phyloP scores from a whole-genome alignment of 2,797 vertebrate genomes.

The Spheniscus humboldti region DNA sequence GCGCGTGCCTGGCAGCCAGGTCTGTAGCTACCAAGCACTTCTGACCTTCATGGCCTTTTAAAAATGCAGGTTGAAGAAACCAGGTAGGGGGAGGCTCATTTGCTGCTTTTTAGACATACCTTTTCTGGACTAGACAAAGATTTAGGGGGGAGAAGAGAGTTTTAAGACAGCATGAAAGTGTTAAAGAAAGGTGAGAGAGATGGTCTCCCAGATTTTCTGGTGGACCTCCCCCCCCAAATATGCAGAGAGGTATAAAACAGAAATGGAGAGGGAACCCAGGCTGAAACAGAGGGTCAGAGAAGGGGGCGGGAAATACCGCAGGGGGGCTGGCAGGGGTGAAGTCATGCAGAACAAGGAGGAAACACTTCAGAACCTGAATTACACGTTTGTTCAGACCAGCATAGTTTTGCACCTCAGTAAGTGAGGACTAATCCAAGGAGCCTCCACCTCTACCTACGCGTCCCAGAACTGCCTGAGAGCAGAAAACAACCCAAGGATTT shows the following conservation, averaged over 20 bases:
- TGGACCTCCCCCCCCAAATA: not conserved
- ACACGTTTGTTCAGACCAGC: not conserved
- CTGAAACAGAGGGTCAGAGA: not conserved
- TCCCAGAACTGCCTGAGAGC: not conserved
- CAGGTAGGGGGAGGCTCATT: not conserved
- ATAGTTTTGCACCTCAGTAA: not conserved
- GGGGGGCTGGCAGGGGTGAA: not conserved
- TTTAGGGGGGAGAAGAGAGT: not conserved
- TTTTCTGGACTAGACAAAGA: not conserved
- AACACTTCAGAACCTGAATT: not conserved
- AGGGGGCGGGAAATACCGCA: not conserved
- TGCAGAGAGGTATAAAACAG: not conserved
- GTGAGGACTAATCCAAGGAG: not conserved
- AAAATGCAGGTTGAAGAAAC: not conserved
- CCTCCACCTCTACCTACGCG: rapidly evolving
- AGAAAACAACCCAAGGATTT: not conserved
- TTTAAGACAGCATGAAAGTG: not conserved
- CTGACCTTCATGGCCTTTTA: not conserved
- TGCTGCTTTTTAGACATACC: not conserved
- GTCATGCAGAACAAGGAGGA: not conserved
- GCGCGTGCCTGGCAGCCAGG: not conserved
- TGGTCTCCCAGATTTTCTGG: not conserved
- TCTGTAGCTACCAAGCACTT: not conserved
- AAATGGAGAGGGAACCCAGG: not conserved
- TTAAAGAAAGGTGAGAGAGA: not conserved